Evolutionary conservation across 53 echinoderm and acorn worm species (phyloP), one percentile per base, ranked within the genome.

Genomic region (Pentamera pediparva): DNA sequence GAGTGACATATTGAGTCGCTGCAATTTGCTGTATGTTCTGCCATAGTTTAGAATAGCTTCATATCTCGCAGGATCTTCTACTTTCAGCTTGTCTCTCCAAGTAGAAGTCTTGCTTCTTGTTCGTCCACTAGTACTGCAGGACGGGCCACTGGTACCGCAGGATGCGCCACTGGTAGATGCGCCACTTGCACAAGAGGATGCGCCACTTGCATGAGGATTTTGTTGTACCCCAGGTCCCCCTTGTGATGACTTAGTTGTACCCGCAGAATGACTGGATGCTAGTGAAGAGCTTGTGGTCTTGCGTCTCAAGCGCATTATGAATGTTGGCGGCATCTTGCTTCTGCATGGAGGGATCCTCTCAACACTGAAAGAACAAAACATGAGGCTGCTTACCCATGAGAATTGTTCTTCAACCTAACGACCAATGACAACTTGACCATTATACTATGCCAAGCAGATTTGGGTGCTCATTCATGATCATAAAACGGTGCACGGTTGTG

Each of bases 11-110:
- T 64, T 21, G 5, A 64, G 38, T 7, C 64, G 33, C 22, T 64
- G 38, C 38, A 64, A 26, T 64, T 25, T 36, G 41, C 70, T 27
- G 25, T 40, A 40, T 2, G 48, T 47, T 40, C 26, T 69, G 45
- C 70, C 70, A 45, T 69, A 41, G 41, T 69, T 26, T 22, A 43
- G 29, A 48, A 69, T 69, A n/a, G 13, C 17, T 43, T 22, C 70
- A 69, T 69, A 69, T 40, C 48, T 69, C 28, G 6, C 47, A 24
- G 70, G 70, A 43, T 69, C 70, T 39, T 40, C 27, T 43, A 1
- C 47, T 69, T 69, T 69, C 9, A 69, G 39, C 25, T 64, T 38
- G 19, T 64, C 37, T 22, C 65, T 4, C 65, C 37, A 64, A 38
- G 24, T 39, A 5, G 65, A 38, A 12, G 40, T 64, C 37, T 64